These are phyloP conservation scores for Nymphalis urticae DNA, from an alignment of 2,888 invertebrate species.

Conservation along the genomic window DNA sequence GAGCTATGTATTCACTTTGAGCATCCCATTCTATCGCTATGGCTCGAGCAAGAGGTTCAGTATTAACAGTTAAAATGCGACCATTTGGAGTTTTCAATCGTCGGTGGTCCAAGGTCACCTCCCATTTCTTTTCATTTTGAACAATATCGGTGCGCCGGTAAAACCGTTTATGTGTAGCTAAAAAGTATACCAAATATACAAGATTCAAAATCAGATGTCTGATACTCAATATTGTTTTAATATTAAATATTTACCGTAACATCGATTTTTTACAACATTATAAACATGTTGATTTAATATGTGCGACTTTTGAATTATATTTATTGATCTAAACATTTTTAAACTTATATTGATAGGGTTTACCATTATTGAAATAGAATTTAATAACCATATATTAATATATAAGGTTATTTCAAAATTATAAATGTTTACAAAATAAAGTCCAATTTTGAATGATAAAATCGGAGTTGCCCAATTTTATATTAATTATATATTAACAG, in stretches of 20 bases:
- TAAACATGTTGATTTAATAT: conserved; percentile 5
- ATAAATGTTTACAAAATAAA: conserved; percentile 1
- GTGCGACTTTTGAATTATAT: conserved; percentile 2
- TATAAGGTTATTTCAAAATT: neutral
- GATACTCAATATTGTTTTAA: neutral
- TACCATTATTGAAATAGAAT: neutral
- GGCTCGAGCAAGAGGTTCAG: conserved; percentile 94
- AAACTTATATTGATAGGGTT: conserved; percentile 7
- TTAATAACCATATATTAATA: neutral
- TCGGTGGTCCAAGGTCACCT: conserved; percentile 93
- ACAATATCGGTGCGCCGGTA: conserved; percentile 88
- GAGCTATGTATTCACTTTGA: conserved; percentile 89
- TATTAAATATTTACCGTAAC: conserved; percentile 32
- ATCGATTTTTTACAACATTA: conserved; percentile 23
- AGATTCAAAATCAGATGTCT: too few relatives aligned
- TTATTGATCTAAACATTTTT: conserved; percentile 21
- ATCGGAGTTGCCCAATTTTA: neutral
- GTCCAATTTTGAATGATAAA: neutral
- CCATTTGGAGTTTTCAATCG: conserved; percentile 96
- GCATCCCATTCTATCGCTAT: conserved; percentile 97
- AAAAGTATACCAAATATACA: conserved; percentile 37
- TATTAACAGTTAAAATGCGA: conserved; percentile 87
- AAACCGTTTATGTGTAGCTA: conserved; percentile 85
- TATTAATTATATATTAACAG: neutral
- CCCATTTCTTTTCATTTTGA: conserved; percentile 86